Evolutionary conservation across 2,113 vertebrate species (phyloP).

Genomic region (Elephantulus edwardii): DNA sequence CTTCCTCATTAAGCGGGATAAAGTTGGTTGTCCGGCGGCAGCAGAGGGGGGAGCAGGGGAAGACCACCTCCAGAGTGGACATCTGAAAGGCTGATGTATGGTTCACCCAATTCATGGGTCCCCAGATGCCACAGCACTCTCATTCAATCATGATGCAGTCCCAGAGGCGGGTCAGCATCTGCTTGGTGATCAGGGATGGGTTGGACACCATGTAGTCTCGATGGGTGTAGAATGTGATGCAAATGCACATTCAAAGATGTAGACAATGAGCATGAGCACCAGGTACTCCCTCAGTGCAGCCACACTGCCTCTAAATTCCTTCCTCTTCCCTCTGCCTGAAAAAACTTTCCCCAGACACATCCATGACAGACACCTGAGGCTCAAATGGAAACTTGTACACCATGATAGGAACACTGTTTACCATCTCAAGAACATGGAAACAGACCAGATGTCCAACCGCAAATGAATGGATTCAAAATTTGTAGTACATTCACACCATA

Average conservation of each 20-base stretch:
- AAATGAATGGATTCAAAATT: too few relatives aligned
- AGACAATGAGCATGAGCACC: constrained; percentile 85
- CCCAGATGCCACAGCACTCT: constrained; percentile 84
- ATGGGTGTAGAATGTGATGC: constrained; percentile 86
- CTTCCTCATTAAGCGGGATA: constrained; percentile 70
- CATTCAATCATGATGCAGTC: constrained; percentile 86
- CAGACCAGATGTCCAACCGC: too few relatives aligned
- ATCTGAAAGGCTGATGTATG: constrained; percentile 81
- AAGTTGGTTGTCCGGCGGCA: constrained; percentile 79
- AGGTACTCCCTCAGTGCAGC: too few relatives aligned
- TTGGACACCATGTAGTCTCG: constrained; percentile 86
- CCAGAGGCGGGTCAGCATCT: constrained; percentile 88
- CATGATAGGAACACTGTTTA: too few relatives aligned
- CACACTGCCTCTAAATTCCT: too few relatives aligned
- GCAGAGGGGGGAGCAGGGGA: constrained; percentile 84
- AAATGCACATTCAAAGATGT: constrained; percentile 87
- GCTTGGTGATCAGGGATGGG: constrained; percentile 84
- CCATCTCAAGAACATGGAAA: too few relatives aligned
- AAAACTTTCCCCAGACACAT: too few relatives aligned
- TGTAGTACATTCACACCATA: too few relatives aligned
- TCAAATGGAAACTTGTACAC: too few relatives aligned
- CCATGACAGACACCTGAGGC: too few relatives aligned
- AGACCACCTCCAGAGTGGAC: constrained; percentile 41
- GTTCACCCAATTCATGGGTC: constrained; percentile 85
- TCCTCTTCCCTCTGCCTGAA: too few relatives aligned